Percentiles rank a stretch among this genome's conserved stretches.
These are phyloP conservation scores for Parazoanthus atlanticus DNA, from an alignment of 92 coral and sea anemone genomes.

Conservation along the genomic window DNA sequence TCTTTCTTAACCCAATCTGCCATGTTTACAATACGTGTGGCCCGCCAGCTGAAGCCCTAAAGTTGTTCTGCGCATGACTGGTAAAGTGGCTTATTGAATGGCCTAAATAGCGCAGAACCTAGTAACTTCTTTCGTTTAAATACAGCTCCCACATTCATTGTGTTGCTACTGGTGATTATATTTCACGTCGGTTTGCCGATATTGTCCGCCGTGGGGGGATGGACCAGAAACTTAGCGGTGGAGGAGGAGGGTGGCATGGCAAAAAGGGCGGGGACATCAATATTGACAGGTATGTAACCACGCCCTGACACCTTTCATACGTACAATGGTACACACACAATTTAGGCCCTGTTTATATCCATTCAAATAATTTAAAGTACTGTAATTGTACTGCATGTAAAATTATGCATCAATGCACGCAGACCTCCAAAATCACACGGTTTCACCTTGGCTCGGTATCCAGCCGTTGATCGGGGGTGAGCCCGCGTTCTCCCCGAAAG, in stretches of 20 bases:
- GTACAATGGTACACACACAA: no score
- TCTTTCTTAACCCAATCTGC: no score
- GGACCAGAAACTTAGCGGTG: constrained; percentile 52
- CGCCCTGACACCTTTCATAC: neutral
- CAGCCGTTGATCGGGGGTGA: no score
- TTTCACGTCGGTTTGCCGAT: constrained; percentile 52
- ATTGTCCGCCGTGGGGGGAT: constrained; percentile 59
- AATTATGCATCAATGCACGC: neutral
- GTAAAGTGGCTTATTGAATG: no score
- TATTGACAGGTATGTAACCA: constrained; percentile 50
- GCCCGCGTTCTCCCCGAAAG: no score
- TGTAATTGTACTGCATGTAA: neutral
- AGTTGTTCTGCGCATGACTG: no score
- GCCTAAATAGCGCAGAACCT: neutral
- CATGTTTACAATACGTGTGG: no score
- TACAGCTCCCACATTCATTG: constrained; percentile 59
- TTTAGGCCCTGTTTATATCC: no score
- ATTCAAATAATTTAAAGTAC: no score
- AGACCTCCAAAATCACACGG: neutral
- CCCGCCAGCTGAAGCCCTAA: no score
- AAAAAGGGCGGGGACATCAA: constrained; percentile 68
- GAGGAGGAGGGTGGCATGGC: constrained; percentile 73
- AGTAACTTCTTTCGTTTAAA: neutral
- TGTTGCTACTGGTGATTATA: constrained; percentile 67
- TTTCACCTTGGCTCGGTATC: no score